Conservation (phyloP, 2,113 vertebrate genomes). For the Mustela lutreola region DNA sequence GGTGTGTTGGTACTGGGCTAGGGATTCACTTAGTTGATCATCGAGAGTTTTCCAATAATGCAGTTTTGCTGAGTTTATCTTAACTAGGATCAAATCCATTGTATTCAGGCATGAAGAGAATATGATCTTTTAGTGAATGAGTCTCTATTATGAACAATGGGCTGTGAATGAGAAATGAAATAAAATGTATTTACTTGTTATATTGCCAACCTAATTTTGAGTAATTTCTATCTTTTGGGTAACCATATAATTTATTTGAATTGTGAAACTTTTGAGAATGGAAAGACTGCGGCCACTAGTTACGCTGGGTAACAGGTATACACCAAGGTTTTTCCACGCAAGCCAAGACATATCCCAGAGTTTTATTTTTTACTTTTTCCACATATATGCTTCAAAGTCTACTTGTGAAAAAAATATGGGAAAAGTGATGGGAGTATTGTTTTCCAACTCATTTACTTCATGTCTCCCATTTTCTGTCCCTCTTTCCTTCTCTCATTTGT, state of each 20-base stretch:
- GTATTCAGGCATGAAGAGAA: not conserved
- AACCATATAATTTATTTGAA: not conserved
- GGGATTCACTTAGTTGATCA: not conserved
- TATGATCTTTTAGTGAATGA: not conserved
- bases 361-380: not conserved
- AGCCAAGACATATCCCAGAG: not conserved
- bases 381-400: not conserved
- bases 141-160: not conserved
- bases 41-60: not conserved
- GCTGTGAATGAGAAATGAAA: not conserved
- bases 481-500: not conserved
- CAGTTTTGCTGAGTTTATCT: not conserved
- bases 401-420: not conserved
- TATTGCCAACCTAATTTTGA: not conserved
- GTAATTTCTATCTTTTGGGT: not conserved
- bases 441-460: slow-evolving; percentile 22
- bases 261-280: not conserved
- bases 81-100: not conserved
- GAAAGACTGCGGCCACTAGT: not conserved
- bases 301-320: not conserved
- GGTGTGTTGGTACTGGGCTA: not conserved
- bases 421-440: not conserved
- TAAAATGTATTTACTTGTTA: not conserved
- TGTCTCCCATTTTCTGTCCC: not conserved
- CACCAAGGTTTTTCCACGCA: not conserved